A percentile compares a stretch with the other conserved stretches of the same genome.
Evolutionary conservation across 1,140 invertebrate species (phyloP).

Genomic region (Zaprionus nigranus): DNA sequence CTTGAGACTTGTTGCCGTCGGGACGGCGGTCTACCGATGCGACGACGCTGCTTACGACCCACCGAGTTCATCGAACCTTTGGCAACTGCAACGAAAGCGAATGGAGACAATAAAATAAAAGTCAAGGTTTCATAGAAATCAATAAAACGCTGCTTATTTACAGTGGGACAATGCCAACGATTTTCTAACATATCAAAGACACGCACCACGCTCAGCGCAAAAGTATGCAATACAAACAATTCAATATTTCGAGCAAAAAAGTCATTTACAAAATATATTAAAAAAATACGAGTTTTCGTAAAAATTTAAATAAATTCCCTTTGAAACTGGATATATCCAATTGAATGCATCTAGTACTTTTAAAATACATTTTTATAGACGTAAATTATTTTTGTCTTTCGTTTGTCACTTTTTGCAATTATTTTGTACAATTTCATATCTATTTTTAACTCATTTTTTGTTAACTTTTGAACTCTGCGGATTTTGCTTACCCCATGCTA

Average conservation of each 20-base stretch:
- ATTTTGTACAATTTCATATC: background rate
- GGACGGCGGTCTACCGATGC: conserved; percentile 26
- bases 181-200: background rate
- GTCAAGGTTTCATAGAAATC: conserved; percentile 14
- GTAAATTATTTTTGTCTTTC: no score
- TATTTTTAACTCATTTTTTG: background rate
- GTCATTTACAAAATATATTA: no score
- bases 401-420: background rate
- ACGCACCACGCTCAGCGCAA: background rate
- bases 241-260: no score
- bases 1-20: conserved; percentile 29
- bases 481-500: conserved; percentile 2
- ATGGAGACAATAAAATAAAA: background rate
- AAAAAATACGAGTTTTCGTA: no score
- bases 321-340: no score
- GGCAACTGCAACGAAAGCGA: conserved; percentile 54
- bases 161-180: background rate
- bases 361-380: no score
- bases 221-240: conserved; percentile 27
- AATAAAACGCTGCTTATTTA: background rate
- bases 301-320: no score
- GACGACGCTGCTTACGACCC: conserved; percentile 45
- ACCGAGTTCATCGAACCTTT: conserved; percentile 59
- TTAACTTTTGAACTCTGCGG: background rate
- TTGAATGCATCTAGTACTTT: no score